Conservation (phyloP, 2,113 vertebrate species). For the Rousettus leschenaultii region DNA sequence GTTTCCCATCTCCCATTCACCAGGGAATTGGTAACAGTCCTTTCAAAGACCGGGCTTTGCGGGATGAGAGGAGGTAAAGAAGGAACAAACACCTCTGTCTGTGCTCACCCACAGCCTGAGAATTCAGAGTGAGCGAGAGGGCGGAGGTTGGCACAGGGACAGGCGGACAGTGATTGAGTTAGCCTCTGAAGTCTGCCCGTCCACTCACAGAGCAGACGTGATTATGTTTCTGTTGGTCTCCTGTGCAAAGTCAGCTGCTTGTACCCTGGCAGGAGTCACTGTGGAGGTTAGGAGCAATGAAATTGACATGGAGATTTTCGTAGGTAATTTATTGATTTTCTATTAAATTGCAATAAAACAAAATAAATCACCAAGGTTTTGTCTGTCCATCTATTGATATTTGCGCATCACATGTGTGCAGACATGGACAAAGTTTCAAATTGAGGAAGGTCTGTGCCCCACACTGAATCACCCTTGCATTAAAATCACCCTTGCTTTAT, state of each 20-base stretch:
- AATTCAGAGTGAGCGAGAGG: background rate
- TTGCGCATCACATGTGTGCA: background rate
- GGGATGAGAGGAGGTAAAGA: background rate
- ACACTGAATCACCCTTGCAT: background rate
- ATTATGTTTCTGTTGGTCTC: background rate
- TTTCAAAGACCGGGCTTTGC: background rate
- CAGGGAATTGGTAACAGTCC: background rate
- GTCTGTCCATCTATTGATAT: background rate
- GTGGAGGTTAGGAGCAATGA: background rate
- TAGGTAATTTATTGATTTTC: background rate
- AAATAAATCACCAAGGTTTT: background rate
- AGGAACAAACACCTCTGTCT: background rate
- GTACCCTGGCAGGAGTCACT: background rate
- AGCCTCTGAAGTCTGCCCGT: background rate
- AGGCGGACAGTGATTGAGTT: accelerated
- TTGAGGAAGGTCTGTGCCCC: background rate
- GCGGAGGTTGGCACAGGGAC: background rate
- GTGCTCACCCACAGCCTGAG: accelerated
- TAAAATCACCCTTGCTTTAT: background rate
- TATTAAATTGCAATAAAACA: background rate
- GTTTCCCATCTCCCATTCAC: background rate
- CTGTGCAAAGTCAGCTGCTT: background rate
- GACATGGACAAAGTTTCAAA: background rate
- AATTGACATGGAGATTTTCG: background rate
- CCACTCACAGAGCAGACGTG: background rate